Evolutionary conservation across 2,888 invertebrate genomes (phyloP), one percentile per base, ranked within the genome.

Genomic region (Eilema sororculum): DNA sequence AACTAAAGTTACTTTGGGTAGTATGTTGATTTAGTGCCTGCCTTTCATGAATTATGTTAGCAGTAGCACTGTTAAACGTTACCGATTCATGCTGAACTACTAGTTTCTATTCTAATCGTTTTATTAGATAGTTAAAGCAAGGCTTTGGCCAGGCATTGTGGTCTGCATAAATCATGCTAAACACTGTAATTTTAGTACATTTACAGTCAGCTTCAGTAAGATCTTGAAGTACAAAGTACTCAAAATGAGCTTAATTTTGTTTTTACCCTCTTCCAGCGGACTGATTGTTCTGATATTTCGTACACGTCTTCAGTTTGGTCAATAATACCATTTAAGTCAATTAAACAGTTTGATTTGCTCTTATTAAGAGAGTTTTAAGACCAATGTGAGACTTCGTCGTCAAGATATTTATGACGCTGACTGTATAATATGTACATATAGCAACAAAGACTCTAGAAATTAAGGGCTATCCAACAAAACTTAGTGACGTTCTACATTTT

Each of bases 41-140:
- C n/a, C 52, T 52, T 52, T 52, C 52, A 52, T 52, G 9, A 52
- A n/a, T 52, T 52, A 52, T 52, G 52, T 52, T 52, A 52, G 52
- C 52, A 52, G 9, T 52, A 52, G n/a, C n/a, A n/a, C 52, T n/a
- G 52, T n/a, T 52, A n/a, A 8, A 0, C 20, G 52, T n/a, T 52
- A 9, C n/a, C 52, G n/a, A 52, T 52, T 52, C 52, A 52, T 52
- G 52, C 52, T 52, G 52, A 52, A 52, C 52, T 52, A 52, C 52
- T n/a, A n/a, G 52, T 52, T n/a, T 52, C n/a, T 9, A n/a, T 52
- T 52, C n/a, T 52, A 52, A 52, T n/a, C 8, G 9, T 4, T 20
- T 46, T 52, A 52, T 52, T 52, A 20, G 8, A n/a, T 8, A 16
- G 20, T 46, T 46, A 46, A 46, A 16, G 6, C 20, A 20, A 16